Conservation (phyloP, 2,888 invertebrate genomes). For the Spodoptera exigua region DNA sequence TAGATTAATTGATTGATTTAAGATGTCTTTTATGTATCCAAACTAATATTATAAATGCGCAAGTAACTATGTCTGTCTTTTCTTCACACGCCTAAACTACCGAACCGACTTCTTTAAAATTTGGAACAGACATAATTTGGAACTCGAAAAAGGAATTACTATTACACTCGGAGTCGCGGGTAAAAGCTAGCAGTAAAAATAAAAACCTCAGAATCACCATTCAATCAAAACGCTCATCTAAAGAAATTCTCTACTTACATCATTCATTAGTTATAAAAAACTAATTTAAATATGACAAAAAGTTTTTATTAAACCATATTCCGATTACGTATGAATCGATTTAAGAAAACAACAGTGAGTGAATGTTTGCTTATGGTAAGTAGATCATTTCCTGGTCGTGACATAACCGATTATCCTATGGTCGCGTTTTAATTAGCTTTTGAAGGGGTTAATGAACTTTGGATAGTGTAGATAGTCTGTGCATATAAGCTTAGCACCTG, state of each 20-base stretch:
- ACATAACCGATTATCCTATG: slow-evolving; percentile 50
- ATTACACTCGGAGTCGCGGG: no score
- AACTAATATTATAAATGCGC: no score
- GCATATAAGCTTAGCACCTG: slow-evolving; percentile 8
- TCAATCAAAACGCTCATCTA: no score
- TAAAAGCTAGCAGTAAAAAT: no score
- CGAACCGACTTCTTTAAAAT: no score
- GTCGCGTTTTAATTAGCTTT: slow-evolving; percentile 36
- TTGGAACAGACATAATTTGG: no score
- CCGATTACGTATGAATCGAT: slow-evolving; percentile 56
- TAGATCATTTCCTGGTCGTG: slow-evolving; percentile 44
- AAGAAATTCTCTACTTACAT: slow-evolving; percentile 43
- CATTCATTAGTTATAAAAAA: slow-evolving; percentile 20
- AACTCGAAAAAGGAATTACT: no score
- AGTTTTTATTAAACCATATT: slow-evolving; percentile 44
- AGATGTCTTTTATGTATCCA: no score
- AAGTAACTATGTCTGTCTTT: no score
- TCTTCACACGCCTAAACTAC: no score
- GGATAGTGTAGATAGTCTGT: slow-evolving; percentile 11
- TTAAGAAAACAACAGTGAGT: slow-evolving; percentile 39
- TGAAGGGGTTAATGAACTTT: slow-evolving; percentile 23
- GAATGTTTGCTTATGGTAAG: slow-evolving; percentile 35
- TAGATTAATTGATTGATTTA: no score
- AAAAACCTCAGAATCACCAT: no score
- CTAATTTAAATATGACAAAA: slow-evolving; percentile 32